phyloP scores from a whole-genome alignment of 2,888 invertebrate species.

The Pachymerium ferrugineum region DNA sequence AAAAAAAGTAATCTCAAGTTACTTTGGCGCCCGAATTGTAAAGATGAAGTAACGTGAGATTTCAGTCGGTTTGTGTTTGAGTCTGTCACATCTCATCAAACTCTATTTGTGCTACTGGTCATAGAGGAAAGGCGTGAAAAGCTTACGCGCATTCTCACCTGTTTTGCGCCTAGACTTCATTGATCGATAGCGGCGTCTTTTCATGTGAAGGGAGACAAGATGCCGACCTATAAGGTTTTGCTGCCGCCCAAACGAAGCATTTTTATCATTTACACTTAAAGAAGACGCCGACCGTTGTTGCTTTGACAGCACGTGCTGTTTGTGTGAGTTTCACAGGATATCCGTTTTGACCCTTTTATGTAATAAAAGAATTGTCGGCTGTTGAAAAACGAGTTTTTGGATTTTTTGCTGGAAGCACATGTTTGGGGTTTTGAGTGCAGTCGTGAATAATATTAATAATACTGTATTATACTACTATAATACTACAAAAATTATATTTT shows the following conservation, averaged over 20 bases:
- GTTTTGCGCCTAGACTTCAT: background rate
- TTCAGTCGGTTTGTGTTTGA: background rate
- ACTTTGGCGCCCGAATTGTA: background rate
- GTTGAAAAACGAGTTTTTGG: no score
- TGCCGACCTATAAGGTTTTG: background rate
- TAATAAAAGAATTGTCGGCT: background rate
- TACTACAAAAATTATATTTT: no score
- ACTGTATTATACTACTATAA: no score
- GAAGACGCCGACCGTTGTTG: background rate
- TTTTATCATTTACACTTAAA: background rate
- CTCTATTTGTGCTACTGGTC: slow-evolving; percentile 7
- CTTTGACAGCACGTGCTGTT: slow-evolving; percentile 7
- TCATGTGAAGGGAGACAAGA: background rate
- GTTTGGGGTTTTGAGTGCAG: no score
- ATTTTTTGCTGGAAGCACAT: no score
- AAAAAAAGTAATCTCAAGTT: background rate
- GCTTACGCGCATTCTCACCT: background rate
- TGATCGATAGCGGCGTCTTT: background rate
- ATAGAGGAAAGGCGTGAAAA: background rate
- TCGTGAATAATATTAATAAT: no score
- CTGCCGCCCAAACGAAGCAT: background rate
- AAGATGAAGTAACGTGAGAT: background rate
- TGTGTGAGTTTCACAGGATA: background rate
- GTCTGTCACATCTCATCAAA: background rate
- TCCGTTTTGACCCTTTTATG: background rate